Base-by-base conservation (phyloP, 2,888 invertebrate species). In the Coelogynopora nodosa region DNA sequence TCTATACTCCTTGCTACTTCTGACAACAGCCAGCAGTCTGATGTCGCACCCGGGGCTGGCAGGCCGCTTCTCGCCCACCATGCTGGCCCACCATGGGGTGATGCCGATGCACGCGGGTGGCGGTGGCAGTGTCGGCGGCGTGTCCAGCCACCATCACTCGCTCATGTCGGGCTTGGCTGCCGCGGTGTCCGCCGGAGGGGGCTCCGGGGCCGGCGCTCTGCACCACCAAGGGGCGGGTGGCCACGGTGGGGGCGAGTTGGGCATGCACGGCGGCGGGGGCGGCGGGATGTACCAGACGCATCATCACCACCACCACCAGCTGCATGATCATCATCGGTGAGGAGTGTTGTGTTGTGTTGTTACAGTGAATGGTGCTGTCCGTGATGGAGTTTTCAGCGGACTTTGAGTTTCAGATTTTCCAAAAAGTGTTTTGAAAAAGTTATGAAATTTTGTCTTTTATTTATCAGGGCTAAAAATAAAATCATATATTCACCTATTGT, bases 11-110 rank as follows among this genome's bases (percentile, higher is more conserved):
- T n/a, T n/a, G n/a, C 18, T 49, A 49, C 18, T 49, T 49, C 49
- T 18, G 5, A 5, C 49, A 49, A 18, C 49, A 10, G 49, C 49
- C 5, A 49, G 49, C 49, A 49, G 80, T 27, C 80, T 80, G 23
- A 80, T 80, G 26, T 80, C 80, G 5, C 80, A 80, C n/a, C 80
- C 80, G n/a, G 23, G 26, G 2, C 80, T 80, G n/a, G 80, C 80
- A 2, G 85, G 85, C 1, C 85, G 85, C 26, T 85, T 85, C 67
- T 85, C 85, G n/a, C 85, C 85, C 1, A 85, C 67, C 67, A 29
- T 85, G 29, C 29, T 85, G 18, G 29, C 23, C n/a, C 84, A 84
- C 31, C 84, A 84, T 49, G 49, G 49, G 5, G 49, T 49, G 49
- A 18, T 49, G 5, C 80, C 80, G 2, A 80, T 80, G 80, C 80